These are phyloP conservation scores for Halcyon senegalensis DNA, from an alignment of 2,113 vertebrate species.

Conservation along the genomic window DNA sequence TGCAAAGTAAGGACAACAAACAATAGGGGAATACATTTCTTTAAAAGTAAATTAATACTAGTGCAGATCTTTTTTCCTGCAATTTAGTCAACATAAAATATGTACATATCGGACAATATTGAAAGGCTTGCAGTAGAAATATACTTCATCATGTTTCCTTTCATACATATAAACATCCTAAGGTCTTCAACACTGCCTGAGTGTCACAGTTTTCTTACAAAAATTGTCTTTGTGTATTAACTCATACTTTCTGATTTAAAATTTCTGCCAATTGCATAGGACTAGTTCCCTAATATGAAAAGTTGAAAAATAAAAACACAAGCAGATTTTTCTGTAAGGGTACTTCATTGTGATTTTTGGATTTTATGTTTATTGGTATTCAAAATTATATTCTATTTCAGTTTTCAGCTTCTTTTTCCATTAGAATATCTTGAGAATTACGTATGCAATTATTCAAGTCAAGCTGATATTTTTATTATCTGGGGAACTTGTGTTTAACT, in stretches of 20 bases:
- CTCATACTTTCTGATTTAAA: not conserved
- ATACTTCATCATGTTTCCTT: not conserved
- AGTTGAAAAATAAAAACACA: not conserved
- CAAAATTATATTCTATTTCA: not conserved
- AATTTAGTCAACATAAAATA: not conserved
- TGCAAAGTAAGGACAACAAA: constrained; percentile 1
- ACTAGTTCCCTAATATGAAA: not conserved
- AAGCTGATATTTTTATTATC: not conserved
- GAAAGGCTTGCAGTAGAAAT: not conserved
- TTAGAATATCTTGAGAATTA: not conserved
- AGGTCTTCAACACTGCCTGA: not conserved
- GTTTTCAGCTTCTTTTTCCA: not conserved
- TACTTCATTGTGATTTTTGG: not conserved
- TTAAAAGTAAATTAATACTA: constrained; percentile 3
- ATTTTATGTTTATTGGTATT: not conserved
- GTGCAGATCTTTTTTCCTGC: not conserved
- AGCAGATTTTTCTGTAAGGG: not conserved
- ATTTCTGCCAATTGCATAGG: not conserved
- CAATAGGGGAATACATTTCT: not conserved
- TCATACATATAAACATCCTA: not conserved
- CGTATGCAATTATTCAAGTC: not conserved
- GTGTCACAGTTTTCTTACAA: not conserved
- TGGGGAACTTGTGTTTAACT: not conserved
- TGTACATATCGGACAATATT: not conserved
- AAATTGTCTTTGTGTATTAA: not conserved